phyloP scores from a whole-genome alignment of 2,113 vertebrate genomes.

The Podilymbus podiceps region DNA sequence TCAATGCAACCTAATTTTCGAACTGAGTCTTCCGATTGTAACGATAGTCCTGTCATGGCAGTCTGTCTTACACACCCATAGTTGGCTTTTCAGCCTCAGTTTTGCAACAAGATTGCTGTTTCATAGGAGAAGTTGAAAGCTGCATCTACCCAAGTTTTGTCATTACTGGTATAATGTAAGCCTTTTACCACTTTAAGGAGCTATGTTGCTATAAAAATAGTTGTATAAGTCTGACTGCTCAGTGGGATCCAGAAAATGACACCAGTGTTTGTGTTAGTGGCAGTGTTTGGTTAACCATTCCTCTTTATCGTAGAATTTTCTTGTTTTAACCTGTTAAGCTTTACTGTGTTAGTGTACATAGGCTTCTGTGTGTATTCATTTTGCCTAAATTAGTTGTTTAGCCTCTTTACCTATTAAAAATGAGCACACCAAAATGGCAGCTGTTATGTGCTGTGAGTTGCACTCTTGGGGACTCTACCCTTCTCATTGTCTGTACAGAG shows the following conservation, averaged over 20 bases:
- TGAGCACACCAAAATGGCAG: not conserved
- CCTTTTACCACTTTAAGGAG: not conserved
- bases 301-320: not conserved
- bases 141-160: not conserved
- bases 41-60: not conserved
- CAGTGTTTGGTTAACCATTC: not conserved
- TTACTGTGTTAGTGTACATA: not conserved
- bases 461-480: not conserved
- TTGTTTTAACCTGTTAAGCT: not conserved
- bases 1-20: not conserved
- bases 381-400: not conserved
- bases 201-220: not conserved
- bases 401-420: not conserved
- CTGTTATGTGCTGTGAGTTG: accelerated
- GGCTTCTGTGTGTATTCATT: not conserved
- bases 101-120: not conserved
- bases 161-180: not conserved
- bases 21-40: not conserved
- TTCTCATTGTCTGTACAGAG: not conserved
- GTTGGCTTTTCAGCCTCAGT: not conserved
- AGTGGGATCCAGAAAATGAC: not conserved
- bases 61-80: not conserved
- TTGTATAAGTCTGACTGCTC: not conserved
- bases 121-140: not conserved
- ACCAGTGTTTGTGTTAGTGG: not conserved